phyloP scores from a whole-genome alignment of 2,113 vertebrate genomes.

The Rana temporaria region DNA sequence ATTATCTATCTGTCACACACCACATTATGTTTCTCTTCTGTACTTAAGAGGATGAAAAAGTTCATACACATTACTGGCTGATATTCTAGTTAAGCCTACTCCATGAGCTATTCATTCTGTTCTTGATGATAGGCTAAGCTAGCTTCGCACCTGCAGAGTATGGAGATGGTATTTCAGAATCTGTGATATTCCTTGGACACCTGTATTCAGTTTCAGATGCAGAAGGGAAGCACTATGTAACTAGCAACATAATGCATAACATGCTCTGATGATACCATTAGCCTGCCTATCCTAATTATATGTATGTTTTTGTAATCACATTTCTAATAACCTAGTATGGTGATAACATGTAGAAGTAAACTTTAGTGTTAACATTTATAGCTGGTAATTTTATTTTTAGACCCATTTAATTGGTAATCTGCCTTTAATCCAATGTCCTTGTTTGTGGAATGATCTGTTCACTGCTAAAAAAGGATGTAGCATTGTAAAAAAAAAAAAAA shows the following conservation, averaged over 20 bases:
- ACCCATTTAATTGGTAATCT: too few relatives aligned
- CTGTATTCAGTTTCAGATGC: constrained; percentile 28
- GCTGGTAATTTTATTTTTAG: too few relatives aligned
- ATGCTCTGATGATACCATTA: neutral
- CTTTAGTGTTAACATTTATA: constrained; percentile 3
- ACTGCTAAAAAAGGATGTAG: neutral
- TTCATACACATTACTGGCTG: neutral
- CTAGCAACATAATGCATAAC: neutral
- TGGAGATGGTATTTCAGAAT: neutral
- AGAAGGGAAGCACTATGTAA: constrained; percentile 2
- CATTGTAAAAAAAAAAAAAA: constrained; percentile 61
- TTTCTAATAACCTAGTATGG: neutral
- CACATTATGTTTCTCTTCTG: too few relatives aligned
- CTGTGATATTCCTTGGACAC: neutral
- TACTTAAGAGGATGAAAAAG: too few relatives aligned
- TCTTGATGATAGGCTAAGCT: neutral
- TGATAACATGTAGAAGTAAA: neutral
- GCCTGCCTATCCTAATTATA: neutral
- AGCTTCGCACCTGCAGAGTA: neutral
- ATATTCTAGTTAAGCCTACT: neutral
- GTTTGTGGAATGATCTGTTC: constrained; percentile 54
- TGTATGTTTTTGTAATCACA: neutral
- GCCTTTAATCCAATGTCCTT: constrained; percentile 52
- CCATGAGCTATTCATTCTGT: neutral
- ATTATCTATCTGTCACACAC: too few relatives aligned